Evolutionary conservation across 2,113 vertebrate species (phyloP).

Genomic region (Myiozetetes cayanensis): DNA sequence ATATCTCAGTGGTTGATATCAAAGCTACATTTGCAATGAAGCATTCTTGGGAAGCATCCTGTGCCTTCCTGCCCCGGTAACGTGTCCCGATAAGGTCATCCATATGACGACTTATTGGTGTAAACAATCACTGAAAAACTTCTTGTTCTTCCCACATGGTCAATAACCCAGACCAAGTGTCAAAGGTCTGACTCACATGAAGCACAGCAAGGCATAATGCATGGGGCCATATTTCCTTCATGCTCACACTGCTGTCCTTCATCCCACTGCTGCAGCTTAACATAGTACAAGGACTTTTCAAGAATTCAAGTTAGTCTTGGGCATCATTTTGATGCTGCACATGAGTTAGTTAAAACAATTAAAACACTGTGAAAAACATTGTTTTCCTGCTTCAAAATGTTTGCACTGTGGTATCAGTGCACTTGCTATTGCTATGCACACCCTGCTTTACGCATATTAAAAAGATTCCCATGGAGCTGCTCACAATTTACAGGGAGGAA

Average conservation of each 20-base stretch:
- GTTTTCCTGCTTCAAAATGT: neutral
- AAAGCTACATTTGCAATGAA: neutral
- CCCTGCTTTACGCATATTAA: neutral
- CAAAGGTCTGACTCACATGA: neutral
- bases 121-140: neutral
- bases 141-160: neutral
- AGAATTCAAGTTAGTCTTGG: neutral
- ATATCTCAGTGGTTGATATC: neutral
- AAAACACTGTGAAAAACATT: neutral
- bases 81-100: neutral
- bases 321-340: neutral
- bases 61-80: neutral
- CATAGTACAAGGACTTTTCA: neutral
- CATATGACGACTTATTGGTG: fast-evolving
- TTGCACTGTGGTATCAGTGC: neutral
- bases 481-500: neutral
- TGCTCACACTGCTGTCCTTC: neutral
- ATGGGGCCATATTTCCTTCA: neutral
- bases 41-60: neutral
- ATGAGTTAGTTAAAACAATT: neutral
- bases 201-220: neutral
- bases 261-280: neutral
- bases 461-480: neutral
- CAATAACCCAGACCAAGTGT: neutral
- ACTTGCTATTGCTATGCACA: neutral